Conservation (phyloP, 2,113 vertebrate species). For the Gasterosteus aculeatus region DNA sequence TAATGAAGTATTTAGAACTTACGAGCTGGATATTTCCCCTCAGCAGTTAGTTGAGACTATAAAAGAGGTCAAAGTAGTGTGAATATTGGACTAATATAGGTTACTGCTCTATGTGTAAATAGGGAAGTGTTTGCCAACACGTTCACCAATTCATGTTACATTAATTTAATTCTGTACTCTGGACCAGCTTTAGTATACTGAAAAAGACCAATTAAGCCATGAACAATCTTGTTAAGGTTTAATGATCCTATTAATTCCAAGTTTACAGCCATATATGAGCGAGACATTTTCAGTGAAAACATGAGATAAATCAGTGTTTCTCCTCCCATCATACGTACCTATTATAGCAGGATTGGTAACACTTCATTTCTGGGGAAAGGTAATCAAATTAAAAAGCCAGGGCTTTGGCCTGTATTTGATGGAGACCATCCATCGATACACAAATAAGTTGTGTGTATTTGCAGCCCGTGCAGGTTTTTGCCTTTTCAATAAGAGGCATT, state of each 20-base stretch:
- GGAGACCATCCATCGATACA: constrained; percentile 18
- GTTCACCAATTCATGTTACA: background rate
- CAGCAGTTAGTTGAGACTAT: background rate
- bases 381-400: constrained; percentile 30
- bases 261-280: constrained; percentile 16
- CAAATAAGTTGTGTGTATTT: background rate
- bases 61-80: background rate
- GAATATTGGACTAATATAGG: background rate
- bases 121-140: background rate
- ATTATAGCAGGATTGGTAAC: too few relatives aligned
- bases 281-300: background rate
- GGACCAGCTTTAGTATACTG: background rate
- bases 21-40: background rate
- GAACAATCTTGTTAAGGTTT: constrained; percentile 42
- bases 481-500: constrained; percentile 6
- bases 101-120: constrained; percentile 5
- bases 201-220: constrained; percentile 4
- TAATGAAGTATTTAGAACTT: background rate
- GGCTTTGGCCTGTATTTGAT: constrained; percentile 31
- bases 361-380: constrained; percentile 8
- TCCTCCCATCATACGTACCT: too few relatives aligned
- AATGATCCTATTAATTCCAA: constrained; percentile 19
- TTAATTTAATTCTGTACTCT: background rate
- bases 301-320: background rate
- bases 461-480: too few relatives aligned